Evolutionary conservation across 1,140 invertebrate genomes (phyloP).

Genomic region (Apis dorsata): DNA sequence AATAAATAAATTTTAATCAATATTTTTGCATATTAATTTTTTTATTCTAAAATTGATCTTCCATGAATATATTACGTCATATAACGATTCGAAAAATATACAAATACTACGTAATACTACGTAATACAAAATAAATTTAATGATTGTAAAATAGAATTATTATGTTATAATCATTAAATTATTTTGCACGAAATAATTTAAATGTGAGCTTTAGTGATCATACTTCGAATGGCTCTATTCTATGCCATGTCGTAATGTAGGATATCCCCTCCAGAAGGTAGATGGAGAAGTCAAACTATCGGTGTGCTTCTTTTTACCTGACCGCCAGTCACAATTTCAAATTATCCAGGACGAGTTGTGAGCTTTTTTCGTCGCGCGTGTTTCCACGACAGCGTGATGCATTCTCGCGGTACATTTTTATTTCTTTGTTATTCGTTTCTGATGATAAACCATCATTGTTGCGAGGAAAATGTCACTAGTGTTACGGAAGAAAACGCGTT

Average conservation of each 20-base stretch:
- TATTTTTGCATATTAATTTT: too few relatives aligned
- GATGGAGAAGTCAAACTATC: slow-evolving; percentile 50
- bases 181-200: background rate
- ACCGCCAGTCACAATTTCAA: slow-evolving; percentile 70
- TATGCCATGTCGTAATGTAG: slow-evolving; percentile 30
- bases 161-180: background rate
- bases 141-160: too few relatives aligned
- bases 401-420: slow-evolving; percentile 19
- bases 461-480: slow-evolving; percentile 54
- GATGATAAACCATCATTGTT: slow-evolving; percentile 25
- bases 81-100: too few relatives aligned
- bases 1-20: too few relatives aligned
- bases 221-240: slow-evolving; percentile 8
- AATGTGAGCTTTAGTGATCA: background rate
- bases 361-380: slow-evolving; percentile 30
- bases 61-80: too few relatives aligned
- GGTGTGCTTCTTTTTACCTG: slow-evolving; percentile 48
- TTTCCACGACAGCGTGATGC: slow-evolving; percentile 17
- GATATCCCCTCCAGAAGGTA: slow-evolving; percentile 66
- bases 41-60: too few relatives aligned
- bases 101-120: too few relatives aligned
- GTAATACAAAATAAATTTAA: too few relatives aligned
- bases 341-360: slow-evolving; percentile 56
- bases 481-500: slow-evolving; percentile 69
- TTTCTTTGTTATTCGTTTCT: slow-evolving; percentile 59